phyloP scores from a whole-genome alignment of 37 sponge, comb jelly and placozoan species.

The Axinella damicornis region DNA sequence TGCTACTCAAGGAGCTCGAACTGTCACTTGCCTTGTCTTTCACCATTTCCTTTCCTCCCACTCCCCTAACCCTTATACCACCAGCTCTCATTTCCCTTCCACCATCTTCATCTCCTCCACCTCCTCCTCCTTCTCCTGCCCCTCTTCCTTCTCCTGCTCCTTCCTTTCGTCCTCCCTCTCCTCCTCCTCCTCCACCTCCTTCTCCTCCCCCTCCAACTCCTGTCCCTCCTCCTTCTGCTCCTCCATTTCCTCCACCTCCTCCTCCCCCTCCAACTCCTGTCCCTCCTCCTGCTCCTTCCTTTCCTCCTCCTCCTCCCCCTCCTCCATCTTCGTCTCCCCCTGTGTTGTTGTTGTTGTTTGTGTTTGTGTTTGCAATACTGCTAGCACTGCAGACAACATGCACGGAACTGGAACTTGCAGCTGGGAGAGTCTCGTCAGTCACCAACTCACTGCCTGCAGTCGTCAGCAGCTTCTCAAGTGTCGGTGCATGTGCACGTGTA shows the following conservation, averaged over 20 bases:
- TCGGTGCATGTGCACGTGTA: too few species aligned
- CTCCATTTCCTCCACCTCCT: background rate
- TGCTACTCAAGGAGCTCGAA: conserved; percentile 4
- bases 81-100: background rate
- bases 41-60: background rate
- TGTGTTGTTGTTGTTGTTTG: too few species aligned
- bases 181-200: background rate
- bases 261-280: background rate
- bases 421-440: too few species aligned
- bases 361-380: too few species aligned
- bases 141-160: background rate
- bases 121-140: background rate
- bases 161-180: background rate
- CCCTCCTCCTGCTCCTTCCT: background rate
- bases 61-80: too few species aligned
- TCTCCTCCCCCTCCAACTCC: background rate
- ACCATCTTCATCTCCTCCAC: background rate
- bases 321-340: too few species aligned
- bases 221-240: background rate
- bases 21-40: too few species aligned
- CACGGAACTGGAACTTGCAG: too few species aligned
- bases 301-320: background rate
- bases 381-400: too few species aligned
- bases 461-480: too few species aligned
- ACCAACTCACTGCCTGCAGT: too few species aligned